Evolutionary conservation across 2,113 vertebrate species (phyloP).

Genomic region (Fulmarus glacialis): DNA sequence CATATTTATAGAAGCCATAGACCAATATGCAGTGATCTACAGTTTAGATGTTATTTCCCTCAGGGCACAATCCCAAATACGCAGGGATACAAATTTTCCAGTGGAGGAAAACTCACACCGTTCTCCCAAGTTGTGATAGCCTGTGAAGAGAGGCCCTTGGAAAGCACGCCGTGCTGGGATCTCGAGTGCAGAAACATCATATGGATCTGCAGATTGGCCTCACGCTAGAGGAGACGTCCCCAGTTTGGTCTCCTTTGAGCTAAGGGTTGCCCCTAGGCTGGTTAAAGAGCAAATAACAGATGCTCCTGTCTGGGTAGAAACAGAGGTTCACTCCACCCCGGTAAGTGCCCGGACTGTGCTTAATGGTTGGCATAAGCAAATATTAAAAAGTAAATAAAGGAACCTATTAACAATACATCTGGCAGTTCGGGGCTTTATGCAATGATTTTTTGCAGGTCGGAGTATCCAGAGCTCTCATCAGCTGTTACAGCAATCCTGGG

Average conservation of each 20-base stretch:
- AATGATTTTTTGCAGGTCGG: background rate
- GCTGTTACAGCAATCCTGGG: background rate
- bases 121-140: background rate
- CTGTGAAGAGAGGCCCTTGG: background rate
- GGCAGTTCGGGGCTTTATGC: background rate
- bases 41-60: background rate
- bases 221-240: accelerated
- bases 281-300: background rate
- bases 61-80: background rate
- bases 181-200: background rate
- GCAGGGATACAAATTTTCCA: background rate
- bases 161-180: accelerated
- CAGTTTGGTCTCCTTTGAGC: background rate
- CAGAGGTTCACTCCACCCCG: background rate
- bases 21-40: background rate
- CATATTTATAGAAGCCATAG: conserved; percentile 49
- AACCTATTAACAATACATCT: background rate
- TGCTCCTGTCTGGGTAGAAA: background rate
- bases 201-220: background rate
- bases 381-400: background rate
- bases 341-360: background rate
- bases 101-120: background rate
- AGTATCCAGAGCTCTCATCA: background rate
- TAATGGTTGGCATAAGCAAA: background rate
- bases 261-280: background rate